Evolutionary conservation across 2,113 vertebrate species (phyloP), one percentile per base, ranked within the genome.

Genomic region (Brachypteracias leptosomus): DNA sequence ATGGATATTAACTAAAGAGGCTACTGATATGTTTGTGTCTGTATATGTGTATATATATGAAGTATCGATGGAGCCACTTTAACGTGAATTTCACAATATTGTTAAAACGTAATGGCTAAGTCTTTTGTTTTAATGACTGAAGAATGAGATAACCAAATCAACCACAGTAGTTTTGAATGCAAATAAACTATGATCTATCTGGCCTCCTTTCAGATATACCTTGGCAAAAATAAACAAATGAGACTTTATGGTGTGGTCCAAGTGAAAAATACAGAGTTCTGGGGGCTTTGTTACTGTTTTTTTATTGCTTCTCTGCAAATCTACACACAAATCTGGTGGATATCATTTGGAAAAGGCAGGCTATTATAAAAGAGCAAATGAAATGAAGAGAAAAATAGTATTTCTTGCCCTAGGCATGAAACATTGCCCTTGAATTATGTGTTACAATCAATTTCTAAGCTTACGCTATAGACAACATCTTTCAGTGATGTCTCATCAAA

Each of bases 371-470:
- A 93, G 31, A 73, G 49, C 38, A 96, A 94, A 95, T 78, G 38
- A 97, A 75, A 94, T 71, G 19, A 95, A 78, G 91, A 87, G 66
- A 93, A 94, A 96, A 92, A 96, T 44, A 96, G 72, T 79, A 58
- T 89, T 79, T 80, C 19, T 62, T 90, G 88, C 95, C 88, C 70
- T 70, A 92, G 96, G 95, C 95, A 93, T 65, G 68, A 95, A 96
- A 71, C 87, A 82, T 36, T 90, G 95, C 85, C 95, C 97, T 83
- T 96, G 88, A 96, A 96, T 88, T 93, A 93, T 90, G 85, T 97
- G 93, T 90, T 97, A 94, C 85, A 97, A 97, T 97, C 89, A 96
- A 97, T 98, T 98, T 91, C 86, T 77, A 89, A 96, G 95, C 94
- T 90, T 95, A 91, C 90, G 93, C 75, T 87, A 96, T 21, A 96